Percentiles rank a stretch among this genome's conserved stretches.
Evolutionary conservation across 2,113 vertebrate species (phyloP).

Genomic region (Athene noctua): DNA sequence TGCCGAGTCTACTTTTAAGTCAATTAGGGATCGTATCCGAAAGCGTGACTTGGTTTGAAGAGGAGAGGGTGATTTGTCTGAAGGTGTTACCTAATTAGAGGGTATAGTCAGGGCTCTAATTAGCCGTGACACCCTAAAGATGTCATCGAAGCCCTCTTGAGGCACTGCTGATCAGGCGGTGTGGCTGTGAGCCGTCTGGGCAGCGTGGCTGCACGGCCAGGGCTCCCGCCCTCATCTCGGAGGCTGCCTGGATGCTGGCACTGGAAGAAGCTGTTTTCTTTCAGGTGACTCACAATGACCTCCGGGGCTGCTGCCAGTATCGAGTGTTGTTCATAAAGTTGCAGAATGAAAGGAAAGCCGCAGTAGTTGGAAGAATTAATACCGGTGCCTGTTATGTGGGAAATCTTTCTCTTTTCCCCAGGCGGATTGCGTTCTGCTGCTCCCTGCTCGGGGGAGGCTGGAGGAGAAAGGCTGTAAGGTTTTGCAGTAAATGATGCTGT

Average conservation of each 20-base stretch:
- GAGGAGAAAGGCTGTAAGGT: not conserved
- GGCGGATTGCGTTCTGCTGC: not conserved
- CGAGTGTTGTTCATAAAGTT: not conserved
- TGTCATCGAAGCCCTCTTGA: constrained; percentile 2
- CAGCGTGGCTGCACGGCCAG: fast-evolving
- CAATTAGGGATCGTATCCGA: not conserved
- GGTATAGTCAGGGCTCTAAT: constrained; percentile 17
- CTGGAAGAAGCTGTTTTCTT: not conserved
- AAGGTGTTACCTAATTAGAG: constrained; percentile 49
- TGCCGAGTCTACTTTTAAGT: constrained; percentile 11
- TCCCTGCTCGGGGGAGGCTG: not conserved
- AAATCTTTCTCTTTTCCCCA: not conserved
- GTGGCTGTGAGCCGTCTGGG: not conserved
- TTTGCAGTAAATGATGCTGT: not conserved
- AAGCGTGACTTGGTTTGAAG: not conserved
- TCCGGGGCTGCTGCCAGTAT: not conserved
- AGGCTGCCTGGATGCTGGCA: fast-evolving
- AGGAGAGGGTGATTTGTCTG: constrained; percentile 21
- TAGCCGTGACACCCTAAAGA: constrained; percentile 46
- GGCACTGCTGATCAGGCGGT: not conserved
- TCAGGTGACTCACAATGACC: not conserved
- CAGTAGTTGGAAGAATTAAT: not conserved
- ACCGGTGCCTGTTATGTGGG: not conserved
- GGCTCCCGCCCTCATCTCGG: not conserved
- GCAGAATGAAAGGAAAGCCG: not conserved